Base-by-base conservation (phyloP, 92 coral and sea anemone genomes). In the Nematostella vectensis region DNA sequence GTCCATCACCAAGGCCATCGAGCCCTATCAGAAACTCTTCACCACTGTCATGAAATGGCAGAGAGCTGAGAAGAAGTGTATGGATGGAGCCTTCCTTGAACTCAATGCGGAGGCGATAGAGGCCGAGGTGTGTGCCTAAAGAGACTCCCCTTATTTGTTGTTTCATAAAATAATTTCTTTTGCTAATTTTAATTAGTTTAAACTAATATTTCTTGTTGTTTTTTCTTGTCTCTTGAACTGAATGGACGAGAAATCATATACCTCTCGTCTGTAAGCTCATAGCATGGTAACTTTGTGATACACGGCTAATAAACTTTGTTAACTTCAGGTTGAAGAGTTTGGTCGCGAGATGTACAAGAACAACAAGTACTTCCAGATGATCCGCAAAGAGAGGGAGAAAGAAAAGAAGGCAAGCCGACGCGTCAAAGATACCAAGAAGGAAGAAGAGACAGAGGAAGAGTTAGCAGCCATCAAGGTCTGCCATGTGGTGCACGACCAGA, bases 291-390 rank as follows among this genome's bases (percentile, higher is more conserved):
- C n/a, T n/a, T n/a, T n/a, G n/a, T n/a, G n/a, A n/a, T n/a, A n/a
- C n/a, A n/a, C n/a, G n/a, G n/a, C n/a, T n/a, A n/a, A n/a, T n/a
- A n/a, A n/a, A n/a, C n/a, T 28, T 27, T 37, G 31, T 45, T 68
- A 21, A 16, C 50, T 17, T 43, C 45, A 93, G 99, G 95, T 88
- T 18, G 99, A 93, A 64, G 99, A 93, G 24, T 93, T 61, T 68
- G 93, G 88, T 22, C 93, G 99, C 54, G 99, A 93, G 57, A 85
- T 93, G 96, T 93, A 93, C 96, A 93, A 93, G 57, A 79, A 87
- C 33, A 70, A 78, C 6, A 93, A 93, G 62, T 61, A 80, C n/a
- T 93, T 93, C 76, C 74, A 77, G 24, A 48, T 82, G 53, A 93
- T 81, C 76, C 80, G 86, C 44, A 93, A 93, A 47, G 99, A 86